Conservation (phyloP, 2,113 vertebrate genomes). For the Aegotheles bennettii region DNA sequence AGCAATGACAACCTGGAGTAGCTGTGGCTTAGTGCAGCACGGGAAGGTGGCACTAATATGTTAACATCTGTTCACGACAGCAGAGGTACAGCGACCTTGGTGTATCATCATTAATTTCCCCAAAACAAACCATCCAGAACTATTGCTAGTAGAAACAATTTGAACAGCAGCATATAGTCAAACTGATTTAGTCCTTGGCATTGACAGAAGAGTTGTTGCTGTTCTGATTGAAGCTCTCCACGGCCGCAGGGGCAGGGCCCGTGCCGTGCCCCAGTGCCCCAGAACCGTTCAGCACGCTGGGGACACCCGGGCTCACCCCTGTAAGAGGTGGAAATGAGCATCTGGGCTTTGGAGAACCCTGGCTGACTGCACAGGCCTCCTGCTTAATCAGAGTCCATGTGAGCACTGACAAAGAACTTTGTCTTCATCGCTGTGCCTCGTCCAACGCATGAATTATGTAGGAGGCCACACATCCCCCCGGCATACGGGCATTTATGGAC, state of each 20-base stretch:
- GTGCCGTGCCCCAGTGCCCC: background rate
- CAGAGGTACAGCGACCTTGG: slow-evolving; percentile 49
- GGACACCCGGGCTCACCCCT: background rate
- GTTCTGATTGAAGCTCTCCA: background rate
- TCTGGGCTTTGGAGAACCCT: background rate
- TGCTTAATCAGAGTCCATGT: background rate
- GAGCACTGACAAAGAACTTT: background rate
- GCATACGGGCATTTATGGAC: accelerated
- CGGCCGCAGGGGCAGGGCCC: accelerated
- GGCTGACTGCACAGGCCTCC: background rate
- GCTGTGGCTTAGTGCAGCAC: background rate
- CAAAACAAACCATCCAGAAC: slow-evolving; percentile 64
- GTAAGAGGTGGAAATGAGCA: background rate
- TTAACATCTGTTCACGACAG: slow-evolving; percentile 57
- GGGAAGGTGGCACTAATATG: slow-evolving; percentile 30
- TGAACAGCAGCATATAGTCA: slow-evolving; percentile 46
- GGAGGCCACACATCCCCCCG: background rate
- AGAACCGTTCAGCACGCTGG: accelerated
- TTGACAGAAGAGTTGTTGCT: slow-evolving; percentile 35
- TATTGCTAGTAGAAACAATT: slow-evolving; percentile 45
- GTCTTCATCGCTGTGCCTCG: background rate
- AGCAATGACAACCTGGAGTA: background rate
- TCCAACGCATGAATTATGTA: background rate
- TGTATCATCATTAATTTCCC: slow-evolving; percentile 65
- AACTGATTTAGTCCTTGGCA: slow-evolving; percentile 53